Percentiles rank a stretch among this genome's conserved stretches.
phyloP scores from a whole-genome alignment of 2,797 vertebrate genomes.

The Eptatretus atami region DNA sequence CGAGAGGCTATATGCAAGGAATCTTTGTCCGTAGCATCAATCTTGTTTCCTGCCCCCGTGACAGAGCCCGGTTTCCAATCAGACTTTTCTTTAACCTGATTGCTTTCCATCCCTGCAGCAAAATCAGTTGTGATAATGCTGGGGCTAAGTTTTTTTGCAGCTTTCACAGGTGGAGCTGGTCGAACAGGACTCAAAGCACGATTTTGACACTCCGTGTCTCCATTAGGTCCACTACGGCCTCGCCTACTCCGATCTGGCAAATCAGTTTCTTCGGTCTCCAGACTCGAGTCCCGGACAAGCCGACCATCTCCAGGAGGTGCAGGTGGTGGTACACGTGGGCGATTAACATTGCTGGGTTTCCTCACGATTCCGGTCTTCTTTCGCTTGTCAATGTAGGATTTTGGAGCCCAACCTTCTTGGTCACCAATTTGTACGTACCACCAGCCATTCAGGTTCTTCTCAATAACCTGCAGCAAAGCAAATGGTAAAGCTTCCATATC shows the following conservation, averaged over 20 bases:
- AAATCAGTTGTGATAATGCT: background rate
- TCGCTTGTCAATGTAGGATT: slow-evolving; percentile 86
- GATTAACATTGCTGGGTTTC: slow-evolving; percentile 45
- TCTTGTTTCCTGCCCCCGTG: background rate
- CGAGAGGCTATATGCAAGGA: too few relatives aligned
- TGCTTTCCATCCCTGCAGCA: background rate
- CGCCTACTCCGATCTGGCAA: background rate
- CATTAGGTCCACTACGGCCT: background rate
- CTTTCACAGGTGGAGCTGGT: slow-evolving; percentile 1
- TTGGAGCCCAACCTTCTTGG: slow-evolving; percentile 84
- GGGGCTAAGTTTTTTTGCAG: background rate
- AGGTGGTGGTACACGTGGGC: slow-evolving; percentile 70
- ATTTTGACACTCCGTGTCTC: background rate
- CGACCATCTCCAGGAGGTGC: slow-evolving; percentile 51
- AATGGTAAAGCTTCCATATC: too few relatives aligned
- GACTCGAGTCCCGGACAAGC: slow-evolving; percentile 12
- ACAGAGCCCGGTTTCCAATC: background rate
- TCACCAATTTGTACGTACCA: slow-evolving; percentile 99
- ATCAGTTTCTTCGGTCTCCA: background rate
- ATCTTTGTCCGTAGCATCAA: too few relatives aligned
- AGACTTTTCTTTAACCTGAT: background rate
- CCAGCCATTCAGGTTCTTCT: slow-evolving; percentile 86
- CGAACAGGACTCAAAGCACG: background rate
- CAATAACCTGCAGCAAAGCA: slow-evolving; percentile 33
- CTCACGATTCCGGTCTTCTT: slow-evolving; percentile 79